Evolutionary conservation across 2,113 vertebrate species (phyloP).

Genomic region (Clarias macrocephalus): DNA sequence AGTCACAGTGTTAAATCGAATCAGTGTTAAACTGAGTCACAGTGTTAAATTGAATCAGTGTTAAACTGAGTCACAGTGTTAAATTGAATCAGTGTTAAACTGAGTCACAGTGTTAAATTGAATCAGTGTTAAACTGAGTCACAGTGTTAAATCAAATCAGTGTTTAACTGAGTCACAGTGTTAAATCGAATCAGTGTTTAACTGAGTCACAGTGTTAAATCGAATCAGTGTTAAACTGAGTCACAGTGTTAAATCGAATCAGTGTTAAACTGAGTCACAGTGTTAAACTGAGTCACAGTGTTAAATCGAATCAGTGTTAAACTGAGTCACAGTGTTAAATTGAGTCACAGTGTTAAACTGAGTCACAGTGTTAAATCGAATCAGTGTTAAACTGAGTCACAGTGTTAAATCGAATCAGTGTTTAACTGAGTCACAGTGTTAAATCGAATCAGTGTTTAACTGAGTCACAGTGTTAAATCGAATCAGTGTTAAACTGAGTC

Average conservation of each 20-base stretch:
- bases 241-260: background rate
- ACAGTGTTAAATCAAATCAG: too few relatives aligned
- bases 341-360: too few relatives aligned
- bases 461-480: background rate
- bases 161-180: too few relatives aligned
- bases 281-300: background rate
- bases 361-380: background rate
- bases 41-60: too few relatives aligned
- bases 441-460: background rate
- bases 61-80: too few relatives aligned
- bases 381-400: background rate
- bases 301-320: background rate
- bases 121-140: background rate
- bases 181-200: too few relatives aligned
- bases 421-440: background rate
- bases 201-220: background rate
- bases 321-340: background rate
- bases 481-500: background rate
- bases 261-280: background rate
- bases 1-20: too few relatives aligned
- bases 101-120: background rate
- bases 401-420: background rate
- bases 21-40: too few relatives aligned
- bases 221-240: background rate
- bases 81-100: too few relatives aligned